Evolutionary conservation across 2,113 vertebrate species (phyloP), one percentile per base, ranked within the genome.

Genomic region (Leucosticte australis): DNA sequence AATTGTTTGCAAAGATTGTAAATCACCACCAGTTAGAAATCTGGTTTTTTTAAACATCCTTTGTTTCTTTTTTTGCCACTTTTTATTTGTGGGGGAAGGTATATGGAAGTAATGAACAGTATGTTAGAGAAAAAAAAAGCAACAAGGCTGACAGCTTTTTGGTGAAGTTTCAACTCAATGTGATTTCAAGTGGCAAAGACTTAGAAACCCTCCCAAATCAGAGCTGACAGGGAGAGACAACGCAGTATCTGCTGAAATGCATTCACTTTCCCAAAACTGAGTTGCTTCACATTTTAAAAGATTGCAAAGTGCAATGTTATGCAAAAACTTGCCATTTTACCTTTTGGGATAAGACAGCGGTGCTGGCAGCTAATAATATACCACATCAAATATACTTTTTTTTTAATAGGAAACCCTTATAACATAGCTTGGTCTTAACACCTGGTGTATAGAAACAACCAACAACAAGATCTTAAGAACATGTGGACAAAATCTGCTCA

Each of bases 401-500:
- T 74, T 90, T 89, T 83, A 92, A 93, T 89, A 92, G 57, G 83
- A 81, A 96, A 89, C 53, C 52, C 28, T 65, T 84, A 87, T 76
- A 89, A 89, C 86, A 91, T 75, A 80, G 73, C 57, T 83, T 46
- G 41, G 65, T 92, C 84, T 96, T 97, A 95, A 89, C 94, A 96
- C 94, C 92, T 93, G 95, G 95, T 83, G 33, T 75, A 35, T 95
- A 46, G 92, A 83, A 95, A 93, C 70, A 89, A 92, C 77, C 80
- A 94, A 95, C 82, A 96, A 88, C 70, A 92, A 93, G 94, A 93
- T 92, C 92, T 95, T 92, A 90, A 92, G 93, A 95, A 96, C 95
- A 97, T 96, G 94, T 97, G 96, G 93, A 93, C 88, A 88, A 96
- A 96, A 97, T 90, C 95, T 96, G 94, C 90, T 93, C 92, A 33